These are phyloP conservation scores for Philypnodon macrostomus DNA, from an alignment of 2,797 vertebrate genomes.

Conservation along the genomic window DNA sequence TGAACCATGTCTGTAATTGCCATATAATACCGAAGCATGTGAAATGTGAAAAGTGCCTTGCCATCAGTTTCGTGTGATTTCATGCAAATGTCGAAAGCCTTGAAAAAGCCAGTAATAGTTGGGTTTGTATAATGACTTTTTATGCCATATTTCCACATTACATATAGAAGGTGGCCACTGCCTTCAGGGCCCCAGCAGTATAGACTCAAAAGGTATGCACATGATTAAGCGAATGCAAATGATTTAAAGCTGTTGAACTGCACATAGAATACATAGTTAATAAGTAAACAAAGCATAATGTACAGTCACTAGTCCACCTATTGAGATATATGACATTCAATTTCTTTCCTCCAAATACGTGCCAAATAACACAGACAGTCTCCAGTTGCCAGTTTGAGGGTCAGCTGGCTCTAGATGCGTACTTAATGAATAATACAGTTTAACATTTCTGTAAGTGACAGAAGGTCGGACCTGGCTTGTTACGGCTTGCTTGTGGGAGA, in stretches of 20 bases:
- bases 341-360: background rate
- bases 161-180: conserved; percentile 40
- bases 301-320: background rate
- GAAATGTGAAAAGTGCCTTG: conserved; percentile 68
- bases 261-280: background rate
- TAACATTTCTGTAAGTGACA: background rate
- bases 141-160: conserved; percentile 56
- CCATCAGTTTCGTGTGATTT: conserved; percentile 73
- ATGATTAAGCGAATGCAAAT: conserved; percentile 14
- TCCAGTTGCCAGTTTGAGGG: background rate
- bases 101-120: conserved; percentile 52
- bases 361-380: too few relatives aligned
- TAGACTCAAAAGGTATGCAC: conserved; percentile 20
- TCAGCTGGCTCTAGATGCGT: background rate
- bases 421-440: conserved; percentile 5
- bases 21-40: conserved; percentile 67
- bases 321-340: background rate
- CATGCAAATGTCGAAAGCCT: conserved; percentile 64
- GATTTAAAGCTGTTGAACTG: conserved; percentile 16
- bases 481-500: background rate
- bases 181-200: conserved; percentile 18
- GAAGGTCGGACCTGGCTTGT: conserved; percentile 2
- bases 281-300: background rate
- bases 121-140: conserved; percentile 66
- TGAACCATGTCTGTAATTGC: conserved; percentile 72